Percentiles rank a stretch among this genome's conserved stretches.
Evolutionary conservation across 2,888 invertebrate species (phyloP).

Genomic region (Perithous albicinctus): DNA sequence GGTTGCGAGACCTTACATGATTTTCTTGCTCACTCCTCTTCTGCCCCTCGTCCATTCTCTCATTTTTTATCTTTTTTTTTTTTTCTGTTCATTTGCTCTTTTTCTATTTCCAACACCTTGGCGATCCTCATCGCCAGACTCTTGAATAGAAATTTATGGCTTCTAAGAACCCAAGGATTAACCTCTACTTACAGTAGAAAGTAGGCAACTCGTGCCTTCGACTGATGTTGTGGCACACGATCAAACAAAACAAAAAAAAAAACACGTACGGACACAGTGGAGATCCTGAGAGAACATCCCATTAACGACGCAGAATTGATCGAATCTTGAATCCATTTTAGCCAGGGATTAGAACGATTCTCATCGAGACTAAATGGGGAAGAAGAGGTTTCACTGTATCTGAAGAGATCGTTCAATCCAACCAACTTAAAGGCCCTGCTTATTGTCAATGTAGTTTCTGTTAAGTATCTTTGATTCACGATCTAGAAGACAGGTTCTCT

Average conservation of each 20-base stretch:
- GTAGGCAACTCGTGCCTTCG: conserved; percentile 5
- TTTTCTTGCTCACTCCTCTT: conserved; percentile 45
- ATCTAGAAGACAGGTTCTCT: neutral
- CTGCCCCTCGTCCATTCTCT: conserved; percentile 1
- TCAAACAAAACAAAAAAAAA: conserved; percentile 4
- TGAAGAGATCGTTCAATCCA: neutral
- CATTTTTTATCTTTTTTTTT: conserved; percentile 27
- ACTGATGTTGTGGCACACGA: neutral
- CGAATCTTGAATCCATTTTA: conserved; percentile 22
- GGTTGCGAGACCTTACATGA: conserved; percentile 55
- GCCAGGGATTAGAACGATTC: neutral
- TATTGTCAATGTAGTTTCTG: neutral
- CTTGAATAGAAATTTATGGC: conserved; percentile 68
- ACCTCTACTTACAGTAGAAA: conserved; percentile 36
- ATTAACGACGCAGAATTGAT: conserved; percentile 38
- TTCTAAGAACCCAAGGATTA: conserved; percentile 63
- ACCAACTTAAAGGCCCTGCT: neutral
- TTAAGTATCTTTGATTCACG: neutral
- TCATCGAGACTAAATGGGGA: neutral
- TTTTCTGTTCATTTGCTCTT: conserved; percentile 40
- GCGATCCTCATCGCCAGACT: conserved; percentile 46
- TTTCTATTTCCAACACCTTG: conserved; percentile 50
- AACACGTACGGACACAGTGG: neutral
- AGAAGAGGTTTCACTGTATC: neutral
- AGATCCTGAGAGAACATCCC: neutral